phyloP scores from a whole-genome alignment of 2,797 vertebrate genomes.

The Parambassis ranga region DNA sequence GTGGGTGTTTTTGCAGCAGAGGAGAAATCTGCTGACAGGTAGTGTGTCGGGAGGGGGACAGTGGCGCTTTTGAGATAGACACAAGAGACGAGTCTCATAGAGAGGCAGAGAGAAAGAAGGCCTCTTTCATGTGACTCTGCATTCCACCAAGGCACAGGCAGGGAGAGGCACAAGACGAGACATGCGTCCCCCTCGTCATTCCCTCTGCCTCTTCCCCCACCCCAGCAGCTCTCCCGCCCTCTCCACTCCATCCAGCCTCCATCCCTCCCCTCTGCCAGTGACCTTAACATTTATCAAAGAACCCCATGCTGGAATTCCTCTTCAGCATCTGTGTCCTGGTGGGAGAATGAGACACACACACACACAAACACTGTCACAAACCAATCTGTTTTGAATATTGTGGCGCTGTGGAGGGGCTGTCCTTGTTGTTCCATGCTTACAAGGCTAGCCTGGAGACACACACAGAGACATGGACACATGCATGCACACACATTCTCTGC shows the following conservation, averaged over 20 bases:
- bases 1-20: constrained; percentile 51
- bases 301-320: constrained; percentile 89
- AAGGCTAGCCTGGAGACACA: constrained; percentile 79
- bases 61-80: constrained; percentile 77
- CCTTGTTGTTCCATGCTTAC: constrained; percentile 86
- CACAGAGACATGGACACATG: constrained; percentile 46
- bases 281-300: constrained; percentile 92
- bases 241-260: constrained; percentile 38
- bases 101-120: constrained; percentile 61
- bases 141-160: constrained; percentile 83
- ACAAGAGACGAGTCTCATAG: constrained; percentile 71
- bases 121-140: constrained; percentile 83
- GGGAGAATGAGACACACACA: constrained; percentile 82
- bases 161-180: constrained; percentile 87
- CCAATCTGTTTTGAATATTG: constrained; percentile 94
- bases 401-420: constrained; percentile 85
- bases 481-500: constrained; percentile 58
- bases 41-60: constrained; percentile 74
- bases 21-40: constrained; percentile 75
- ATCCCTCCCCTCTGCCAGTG: constrained; percentile 75
- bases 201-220: constrained; percentile 38
- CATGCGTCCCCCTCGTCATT: constrained; percentile 74
- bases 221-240: constrained; percentile 29
- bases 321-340: constrained; percentile 84
- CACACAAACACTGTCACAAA: constrained; percentile 78